Evolutionary conservation across 2,113 vertebrate genomes (phyloP), one percentile per base, ranked within the genome.

Genomic region (Ancistrus triradiatus): DNA sequence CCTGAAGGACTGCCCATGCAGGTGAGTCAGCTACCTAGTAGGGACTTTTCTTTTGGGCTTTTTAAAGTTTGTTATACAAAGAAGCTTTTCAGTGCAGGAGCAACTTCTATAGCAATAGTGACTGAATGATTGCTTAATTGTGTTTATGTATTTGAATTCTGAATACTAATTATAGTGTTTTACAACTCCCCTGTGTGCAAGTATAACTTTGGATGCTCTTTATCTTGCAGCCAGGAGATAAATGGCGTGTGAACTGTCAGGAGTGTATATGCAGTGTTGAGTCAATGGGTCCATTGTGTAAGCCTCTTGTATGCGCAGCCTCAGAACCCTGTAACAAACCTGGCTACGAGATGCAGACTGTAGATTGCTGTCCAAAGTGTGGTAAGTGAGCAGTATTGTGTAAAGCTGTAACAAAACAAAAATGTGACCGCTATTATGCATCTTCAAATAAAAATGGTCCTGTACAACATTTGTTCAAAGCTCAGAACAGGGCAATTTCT

Each of bases 1-100:
- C 85, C 90, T 13, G 83, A 88, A 33, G 90, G 90, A 24, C 14
- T 77, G 48, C 90, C 90, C 7, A 89, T 73, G 80, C 0, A 65
- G 62, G 92, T 91, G 74, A 83, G 66, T 21, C 42, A 15, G 3
- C 1, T 9, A 25, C 13, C 6, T 37, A 48, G 6, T 47, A 52
- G 31, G 1, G 7, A 42, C 18, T 66, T 1, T 42, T 10, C 25
- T 49, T 35, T 53, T 11, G n/a, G n/a, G n/a, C n/a, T n/a, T n/a
- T n/a, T n/a, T n/a, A n/a, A n/a, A n/a, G n/a, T n/a, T n/a, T n/a
- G n/a, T n/a, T n/a, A n/a, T n/a, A n/a, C n/a, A n/a, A n/a, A n/a
- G n/a, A n/a, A n/a, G n/a, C n/a, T n/a, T n/a, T n/a, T n/a, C n/a
- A n/a, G n/a, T n/a, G n/a, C n/a, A n/a, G n/a, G n/a, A n/a, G n/a